Evolutionary conservation across 2,113 vertebrate species (phyloP), one percentile per base, ranked within the genome.

Genomic region (Siniperca knerii): DNA sequence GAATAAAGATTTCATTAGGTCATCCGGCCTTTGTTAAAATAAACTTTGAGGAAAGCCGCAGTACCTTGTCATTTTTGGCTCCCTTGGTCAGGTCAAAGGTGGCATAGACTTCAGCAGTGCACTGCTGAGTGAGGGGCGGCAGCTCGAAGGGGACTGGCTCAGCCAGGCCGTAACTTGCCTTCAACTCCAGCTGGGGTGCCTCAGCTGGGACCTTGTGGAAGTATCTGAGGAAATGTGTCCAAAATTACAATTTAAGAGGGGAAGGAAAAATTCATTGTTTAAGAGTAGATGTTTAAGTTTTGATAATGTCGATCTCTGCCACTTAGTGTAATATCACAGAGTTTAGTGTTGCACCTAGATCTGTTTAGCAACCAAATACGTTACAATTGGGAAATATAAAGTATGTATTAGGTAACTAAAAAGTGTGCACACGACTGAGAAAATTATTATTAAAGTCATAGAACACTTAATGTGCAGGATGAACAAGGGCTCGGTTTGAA

Each of bases 171-270:
- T 99, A 99, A 82, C 96, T 98, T 3, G 98, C 98, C 93, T 99
- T 99, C 85, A 99, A 87, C 90, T 99, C 98, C 93, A 99, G 95
- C 67, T 96, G 95, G 4, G 98, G 98, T 15, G 97, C 95, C 87
- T 99, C 98, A 4, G 95, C 90, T 23, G 98, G 98, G 68, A 99
- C 94, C 90, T 99, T 99, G 64, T 99, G 98, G 90, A 99, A 99
- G 91, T 99, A 99, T 93, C 98, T 99, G 93, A 68, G n/a, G 35
- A 46, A 69, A 75, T 16, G 40, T 29, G 35, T 46, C 37, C 23
- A 79, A 44, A 61, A 25, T 25, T 29, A 40, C 8, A 42, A 33
- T 42, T 48, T 11, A 42, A n/a, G 6, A 50, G 20, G 4, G 0
- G 62, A 2, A 46, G 15, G 25, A 13, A 21, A 40, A 40, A 6